Base-by-base conservation (phyloP, 1,140 invertebrate genomes). In the Belonocnema kinseyi region DNA sequence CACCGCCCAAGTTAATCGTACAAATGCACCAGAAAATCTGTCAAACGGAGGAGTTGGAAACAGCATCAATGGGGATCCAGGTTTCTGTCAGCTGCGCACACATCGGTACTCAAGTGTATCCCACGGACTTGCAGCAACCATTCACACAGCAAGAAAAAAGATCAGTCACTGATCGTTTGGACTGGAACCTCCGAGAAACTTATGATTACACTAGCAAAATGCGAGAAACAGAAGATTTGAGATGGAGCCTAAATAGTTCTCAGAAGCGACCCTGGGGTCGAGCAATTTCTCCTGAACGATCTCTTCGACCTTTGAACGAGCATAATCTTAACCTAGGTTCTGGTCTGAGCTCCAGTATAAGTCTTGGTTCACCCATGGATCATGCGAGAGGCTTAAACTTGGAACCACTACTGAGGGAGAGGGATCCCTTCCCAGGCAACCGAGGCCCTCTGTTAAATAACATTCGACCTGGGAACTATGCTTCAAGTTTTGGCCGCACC, bases 1-100 rank as follows among this genome's bases (percentile, higher is more conserved):
- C 75, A 0, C 77, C 81, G 54, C 3, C 33, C 0, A 88, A 85
- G 16, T 5, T 40, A 3, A 26, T 72, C 3, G 76, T 88, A 17
- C 85, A 88, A 72, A 90, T 80, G 33, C 89, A 89, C 77, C 90
- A 91, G 21, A 92, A 92, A 50, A 90, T 89, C 16, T 91, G 90
- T 73, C 91, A 92, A 71, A 92, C 91, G 0, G 91, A 92, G 0
- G 83, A 86, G 0, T 12, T 77, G 8, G 83, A 84, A 21, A 74
- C 71, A 4, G 85, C 87, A 0, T 75, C 79, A 0, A 86, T 82
- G 19, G 50, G n/a, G 0, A 77, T 83, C 6, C 90, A 92, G 71
- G 83, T 77, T 0, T 71, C 11, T 6, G 76, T 82, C 11, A 77
- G 76, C 26, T 86, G 77, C 73, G 74, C 73, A 3, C 87, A 86